Percentiles rank a stretch among this genome's conserved stretches.
Evolutionary conservation across 1,140 invertebrate genomes (phyloP).

Genomic region (Drosophila fuyamai): DNA sequence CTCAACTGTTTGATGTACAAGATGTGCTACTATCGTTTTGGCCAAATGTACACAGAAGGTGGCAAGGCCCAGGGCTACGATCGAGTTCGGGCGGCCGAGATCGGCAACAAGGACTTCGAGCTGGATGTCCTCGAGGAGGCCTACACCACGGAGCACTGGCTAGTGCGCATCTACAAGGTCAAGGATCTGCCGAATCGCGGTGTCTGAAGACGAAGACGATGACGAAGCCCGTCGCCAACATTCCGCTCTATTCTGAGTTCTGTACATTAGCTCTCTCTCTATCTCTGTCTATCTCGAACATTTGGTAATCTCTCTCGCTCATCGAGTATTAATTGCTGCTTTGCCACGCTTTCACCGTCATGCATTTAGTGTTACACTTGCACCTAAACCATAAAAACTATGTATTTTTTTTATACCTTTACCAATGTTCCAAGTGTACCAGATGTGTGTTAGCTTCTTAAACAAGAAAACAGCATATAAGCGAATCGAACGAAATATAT

Average conservation of each 20-base stretch:
- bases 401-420: conserved; percentile 23
- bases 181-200: conserved; percentile 95
- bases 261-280: conserved; percentile 24
- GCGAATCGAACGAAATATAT: conserved; percentile 41
- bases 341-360: conserved; percentile 6
- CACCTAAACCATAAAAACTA: neutral
- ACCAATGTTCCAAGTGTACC: conserved; percentile 15
- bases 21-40: conserved; percentile 98
- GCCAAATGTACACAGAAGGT: conserved; percentile 96
- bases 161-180: conserved; percentile 97
- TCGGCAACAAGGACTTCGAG: conserved; percentile 98
- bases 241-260: conserved; percentile 32
- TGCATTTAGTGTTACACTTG: conserved; percentile 31
- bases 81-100: conserved; percentile 95
- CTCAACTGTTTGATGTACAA: conserved; percentile 98
- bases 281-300: conserved; percentile 17
- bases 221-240: conserved; percentile 11
- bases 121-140: conserved; percentile 96
- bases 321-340: conserved; percentile 42
- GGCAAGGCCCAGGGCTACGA: conserved; percentile 96
- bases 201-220: conserved; percentile 84
- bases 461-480: conserved; percentile 21
- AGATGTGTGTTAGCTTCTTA: conserved; percentile 3
- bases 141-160: conserved; percentile 98
- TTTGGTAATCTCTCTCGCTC: conserved; percentile 30